Evolutionary conservation across 1,140 invertebrate species (phyloP).

Genomic region (Drosophila saltans): DNA sequence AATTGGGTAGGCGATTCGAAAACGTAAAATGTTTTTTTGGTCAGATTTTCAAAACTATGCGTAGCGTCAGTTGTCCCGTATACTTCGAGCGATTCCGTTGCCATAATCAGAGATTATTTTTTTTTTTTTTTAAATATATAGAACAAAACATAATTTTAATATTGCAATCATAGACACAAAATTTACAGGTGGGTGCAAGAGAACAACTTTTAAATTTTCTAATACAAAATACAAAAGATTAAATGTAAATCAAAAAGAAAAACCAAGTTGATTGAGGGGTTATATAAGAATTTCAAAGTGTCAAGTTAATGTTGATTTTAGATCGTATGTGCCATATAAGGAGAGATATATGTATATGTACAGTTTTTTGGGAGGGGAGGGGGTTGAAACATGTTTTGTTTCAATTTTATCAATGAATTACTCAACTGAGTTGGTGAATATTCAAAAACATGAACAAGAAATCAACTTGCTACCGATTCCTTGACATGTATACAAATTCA

Average conservation of each 20-base stretch:
- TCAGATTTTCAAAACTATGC: slow-evolving; percentile 55
- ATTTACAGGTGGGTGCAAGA: slow-evolving; percentile 69
- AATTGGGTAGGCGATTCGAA: slow-evolving; percentile 34
- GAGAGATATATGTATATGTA: slow-evolving; percentile 35
- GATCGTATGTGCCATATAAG: slow-evolving; percentile 27
- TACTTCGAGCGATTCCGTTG: slow-evolving; percentile 22
- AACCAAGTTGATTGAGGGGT: slow-evolving; percentile 50
- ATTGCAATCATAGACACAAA: slow-evolving; percentile 42
- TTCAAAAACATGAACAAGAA: slow-evolving; percentile 32
- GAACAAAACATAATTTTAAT: slow-evolving; percentile 41
- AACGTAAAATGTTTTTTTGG: slow-evolving; percentile 35
- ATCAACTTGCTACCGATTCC: slow-evolving; percentile 10
- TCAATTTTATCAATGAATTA: slow-evolving; percentile 65
- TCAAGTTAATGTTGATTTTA: slow-evolving; percentile 26
- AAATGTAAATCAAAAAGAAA: slow-evolving; percentile 11
- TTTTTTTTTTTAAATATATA: slow-evolving; percentile 20
- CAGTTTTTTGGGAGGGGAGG: not conserved
- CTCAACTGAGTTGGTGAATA: slow-evolving; percentile 2
- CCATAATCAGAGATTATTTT: not conserved
- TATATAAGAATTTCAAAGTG: slow-evolving; percentile 55
- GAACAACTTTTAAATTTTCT: not conserved
- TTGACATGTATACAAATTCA: slow-evolving; percentile 27
- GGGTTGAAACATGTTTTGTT: slow-evolving; percentile 30
- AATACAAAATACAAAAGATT: not conserved
- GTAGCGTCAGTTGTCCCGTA: slow-evolving; percentile 53